A percentile compares a stretch with the other conserved stretches of the same genome.
Conservation (phyloP, 2,888 invertebrate species). For the Himalopsyche kuldschensis region DNA sequence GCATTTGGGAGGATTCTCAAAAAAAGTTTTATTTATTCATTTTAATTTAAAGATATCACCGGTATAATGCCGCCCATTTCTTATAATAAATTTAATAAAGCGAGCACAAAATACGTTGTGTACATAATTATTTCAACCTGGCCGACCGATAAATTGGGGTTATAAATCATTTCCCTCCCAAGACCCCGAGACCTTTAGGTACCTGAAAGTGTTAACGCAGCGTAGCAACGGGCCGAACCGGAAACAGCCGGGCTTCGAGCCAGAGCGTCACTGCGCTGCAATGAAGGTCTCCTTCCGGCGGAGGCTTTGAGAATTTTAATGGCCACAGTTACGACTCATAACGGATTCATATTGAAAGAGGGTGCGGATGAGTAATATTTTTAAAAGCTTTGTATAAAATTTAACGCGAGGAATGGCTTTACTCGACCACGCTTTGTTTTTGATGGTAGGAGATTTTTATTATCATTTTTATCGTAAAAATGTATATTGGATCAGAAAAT, state of each 20-base stretch:
- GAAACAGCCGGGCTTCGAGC: neutral
- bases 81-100: neutral
- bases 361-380: neutral
- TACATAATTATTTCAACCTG: neutral
- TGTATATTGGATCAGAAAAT: neutral
- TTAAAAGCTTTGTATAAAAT: neutral
- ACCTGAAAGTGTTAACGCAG: neutral
- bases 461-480: neutral
- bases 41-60: too few species aligned
- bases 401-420: neutral
- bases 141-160: neutral
- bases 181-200: neutral
- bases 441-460: neutral
- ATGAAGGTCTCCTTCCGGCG: neutral
- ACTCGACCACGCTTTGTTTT: neutral
- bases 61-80: too few species aligned
- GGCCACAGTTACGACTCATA: neutral
- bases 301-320: conserved; percentile 1
- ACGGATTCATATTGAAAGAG: neutral
- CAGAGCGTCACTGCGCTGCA: conserved; percentile 1
- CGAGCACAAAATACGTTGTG: neutral
- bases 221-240: neutral
- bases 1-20: too few species aligned
- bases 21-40: too few species aligned
- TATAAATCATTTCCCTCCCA: neutral